Base-by-base conservation (phyloP, 92 coral and sea anemone species). In the Virgularia gustaviana region DNA sequence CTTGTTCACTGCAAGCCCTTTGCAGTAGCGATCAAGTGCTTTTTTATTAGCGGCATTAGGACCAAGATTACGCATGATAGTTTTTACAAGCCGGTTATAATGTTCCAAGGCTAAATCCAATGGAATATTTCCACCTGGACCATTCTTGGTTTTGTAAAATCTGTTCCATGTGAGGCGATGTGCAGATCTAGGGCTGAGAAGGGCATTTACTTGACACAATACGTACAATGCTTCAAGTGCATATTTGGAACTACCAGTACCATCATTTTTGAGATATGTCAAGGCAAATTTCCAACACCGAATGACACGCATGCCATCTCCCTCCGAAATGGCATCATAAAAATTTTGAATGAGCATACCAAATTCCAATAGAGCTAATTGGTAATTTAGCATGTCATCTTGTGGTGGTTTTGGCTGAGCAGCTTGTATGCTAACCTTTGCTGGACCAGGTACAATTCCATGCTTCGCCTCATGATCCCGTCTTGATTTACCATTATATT, bases 151-250 rank as follows among this genome's bases (percentile, higher is more conserved):
- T 22, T 43, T 43, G 51, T 51, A 77, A 49, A 68, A 58, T 11
- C 76, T 73, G 51, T 80, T 80, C 73, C 78, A 63, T 38, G 62
- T 57, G 12, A 85, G 57, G 42, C 70, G 49, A 78, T 65, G 78
- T 25, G 86, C 78, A 29, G 75, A 68, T 22, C 49, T 62, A 27
- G 82, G 78, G 22, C 82, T 36, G 11, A 85, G 83, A 35, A 80
- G 56, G 20, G 75, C 43, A 13, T 85, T 44, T 29, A 70, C 49
- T 30, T 85, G 85, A 23, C 80, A 65, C 23, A 64, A 67, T 56
- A 85, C 75, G 70, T 75, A 70, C 28, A 80, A 71, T 16, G 85
- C 89, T 74, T 85, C 89, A 28, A 80, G 42, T 11, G 89, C 82
- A 80, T 79, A 84, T 56, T 84, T 84, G 29, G 23, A 45, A 43